Conservation (phyloP, 2,113 vertebrate species). For the Formicarius rufipectus region DNA sequence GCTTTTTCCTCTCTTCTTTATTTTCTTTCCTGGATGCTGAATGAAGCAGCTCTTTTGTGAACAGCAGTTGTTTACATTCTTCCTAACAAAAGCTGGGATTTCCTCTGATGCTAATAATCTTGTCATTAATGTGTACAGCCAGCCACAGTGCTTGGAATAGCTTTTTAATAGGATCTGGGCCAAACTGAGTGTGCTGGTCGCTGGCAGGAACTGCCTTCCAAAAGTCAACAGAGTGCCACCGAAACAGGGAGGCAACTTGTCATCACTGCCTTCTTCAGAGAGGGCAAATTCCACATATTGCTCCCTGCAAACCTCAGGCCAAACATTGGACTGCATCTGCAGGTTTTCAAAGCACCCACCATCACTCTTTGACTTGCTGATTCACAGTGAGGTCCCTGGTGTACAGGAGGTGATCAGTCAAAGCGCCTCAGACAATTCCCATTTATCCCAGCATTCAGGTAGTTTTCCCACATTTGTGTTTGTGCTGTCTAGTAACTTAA, state of each 20-base stretch:
- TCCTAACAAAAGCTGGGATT: slow-evolving; percentile 19
- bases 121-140: background rate
- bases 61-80: slow-evolving; percentile 11
- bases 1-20: background rate
- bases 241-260: background rate
- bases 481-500: background rate
- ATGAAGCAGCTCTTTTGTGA: background rate
- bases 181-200: fast-evolving
- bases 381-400: fast-evolving
- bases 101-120: slow-evolving; percentile 5
- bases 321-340: background rate
- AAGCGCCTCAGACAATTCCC: background rate
- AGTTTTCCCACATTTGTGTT: background rate
- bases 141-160: background rate
- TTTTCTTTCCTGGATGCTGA: background rate
- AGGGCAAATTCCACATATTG: fast-evolving
- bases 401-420: fast-evolving
- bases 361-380: background rate
- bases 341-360: background rate
- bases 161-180: background rate
- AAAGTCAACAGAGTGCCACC: background rate
- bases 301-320: background rate
- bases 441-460: fast-evolving
- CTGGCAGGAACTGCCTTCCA: background rate
- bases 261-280: fast-evolving